These are phyloP conservation scores for Periphyllus acericola DNA, from an alignment of 2,888 invertebrate species.

Conservation along the genomic window DNA sequence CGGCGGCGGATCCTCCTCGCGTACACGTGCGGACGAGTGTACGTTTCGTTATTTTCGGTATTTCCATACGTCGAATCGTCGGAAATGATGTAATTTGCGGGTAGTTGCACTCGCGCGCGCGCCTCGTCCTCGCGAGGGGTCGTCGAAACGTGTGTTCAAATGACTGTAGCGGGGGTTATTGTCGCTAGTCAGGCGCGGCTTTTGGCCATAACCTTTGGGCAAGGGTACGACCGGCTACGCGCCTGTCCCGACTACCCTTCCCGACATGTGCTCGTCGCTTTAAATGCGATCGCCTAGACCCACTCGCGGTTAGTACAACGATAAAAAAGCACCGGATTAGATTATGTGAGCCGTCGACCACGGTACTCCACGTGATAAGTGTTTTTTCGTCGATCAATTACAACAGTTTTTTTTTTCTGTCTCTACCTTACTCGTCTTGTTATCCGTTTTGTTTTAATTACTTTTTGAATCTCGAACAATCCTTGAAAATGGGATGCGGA, in stretches of 20 bases:
- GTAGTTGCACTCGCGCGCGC: background rate
- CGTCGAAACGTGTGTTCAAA: background rate
- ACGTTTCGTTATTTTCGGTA: background rate
- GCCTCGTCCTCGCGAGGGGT: background rate
- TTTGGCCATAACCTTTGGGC: constrained; percentile 47
- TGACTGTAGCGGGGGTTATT: too few species aligned
- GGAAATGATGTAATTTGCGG: background rate
- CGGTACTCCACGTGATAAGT: background rate
- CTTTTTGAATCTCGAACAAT: background rate
- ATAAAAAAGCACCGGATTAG: constrained; percentile 8
- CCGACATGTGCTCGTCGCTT: constrained; percentile 41
- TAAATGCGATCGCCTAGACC: constrained; percentile 6
- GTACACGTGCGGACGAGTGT: background rate
- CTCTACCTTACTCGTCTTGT: background rate
- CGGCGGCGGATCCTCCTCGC: background rate
- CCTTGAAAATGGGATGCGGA: constrained; percentile 38
- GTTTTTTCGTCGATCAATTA: background rate
- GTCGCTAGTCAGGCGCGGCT: background rate
- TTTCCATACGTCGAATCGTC: background rate
- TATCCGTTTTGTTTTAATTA: background rate
- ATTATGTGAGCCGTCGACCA: background rate
- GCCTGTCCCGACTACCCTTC: constrained; percentile 30
- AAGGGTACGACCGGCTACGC: constrained; percentile 19
- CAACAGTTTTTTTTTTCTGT: background rate
- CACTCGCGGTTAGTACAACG: constrained; percentile 8